A percentile compares a stretch with the other conserved stretches of the same genome.
These are phyloP conservation scores for Thinocorus orbignyianus DNA, from an alignment of 2,113 vertebrate genomes.

Conservation along the genomic window DNA sequence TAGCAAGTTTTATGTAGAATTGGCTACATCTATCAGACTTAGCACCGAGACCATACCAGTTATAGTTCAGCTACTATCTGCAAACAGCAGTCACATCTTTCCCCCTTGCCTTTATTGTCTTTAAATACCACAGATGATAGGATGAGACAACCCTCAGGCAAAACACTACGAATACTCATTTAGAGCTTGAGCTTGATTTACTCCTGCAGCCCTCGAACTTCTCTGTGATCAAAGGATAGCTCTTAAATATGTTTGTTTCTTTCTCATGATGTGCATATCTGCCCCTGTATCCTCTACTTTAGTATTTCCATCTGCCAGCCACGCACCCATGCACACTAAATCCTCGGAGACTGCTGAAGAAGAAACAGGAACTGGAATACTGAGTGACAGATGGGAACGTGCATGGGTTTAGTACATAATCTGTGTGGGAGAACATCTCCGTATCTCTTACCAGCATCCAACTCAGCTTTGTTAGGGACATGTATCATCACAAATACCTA, in stretches of 20 bases:
- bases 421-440: not conserved
- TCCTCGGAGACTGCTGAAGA: not conserved
- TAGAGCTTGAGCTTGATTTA: not conserved
- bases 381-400: not conserved
- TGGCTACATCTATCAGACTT: too few species aligned
- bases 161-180: not conserved
- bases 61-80: not conserved
- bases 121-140: not conserved
- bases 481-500: not conserved
- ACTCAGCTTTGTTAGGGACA: not conserved
- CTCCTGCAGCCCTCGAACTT: not conserved
- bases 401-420: not conserved
- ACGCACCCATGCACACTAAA: not conserved
- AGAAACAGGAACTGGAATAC: not conserved
- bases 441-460: not conserved
- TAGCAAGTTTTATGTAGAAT: too few species aligned
- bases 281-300: not conserved
- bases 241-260: not conserved
- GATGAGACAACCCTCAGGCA: not conserved
- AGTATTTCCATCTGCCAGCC: not conserved
- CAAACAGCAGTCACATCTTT: not conserved
- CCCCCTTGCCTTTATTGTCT: not conserved
- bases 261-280: not conserved
- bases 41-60: not conserved
- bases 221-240: not conserved